Percentiles rank a stretch among this genome's conserved stretches.
Evolutionary conservation across 2,888 invertebrate species (phyloP).

Genomic region (Phymatocera aterrima): DNA sequence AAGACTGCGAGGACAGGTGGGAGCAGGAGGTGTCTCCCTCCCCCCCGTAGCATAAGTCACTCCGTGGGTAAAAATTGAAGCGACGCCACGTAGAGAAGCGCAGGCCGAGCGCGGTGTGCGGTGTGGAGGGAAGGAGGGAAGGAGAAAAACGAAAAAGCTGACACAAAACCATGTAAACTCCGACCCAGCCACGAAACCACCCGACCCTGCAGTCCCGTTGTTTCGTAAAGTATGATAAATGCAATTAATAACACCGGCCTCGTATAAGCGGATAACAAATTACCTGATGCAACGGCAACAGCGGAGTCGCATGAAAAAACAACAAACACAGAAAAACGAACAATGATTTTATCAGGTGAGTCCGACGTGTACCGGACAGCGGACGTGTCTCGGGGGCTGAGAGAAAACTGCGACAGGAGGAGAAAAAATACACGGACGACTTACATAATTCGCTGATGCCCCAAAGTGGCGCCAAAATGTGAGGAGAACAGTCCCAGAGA

Average conservation of each 20-base stretch:
- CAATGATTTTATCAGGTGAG: too few species aligned
- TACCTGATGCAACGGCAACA: neutral
- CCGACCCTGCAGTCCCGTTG: neutral
- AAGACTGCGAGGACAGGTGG: neutral
- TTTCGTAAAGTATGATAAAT: neutral
- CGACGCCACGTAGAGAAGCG: neutral
- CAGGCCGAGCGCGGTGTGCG: too few species aligned
- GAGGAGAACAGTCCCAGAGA: too few species aligned
- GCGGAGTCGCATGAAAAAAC: neutral
- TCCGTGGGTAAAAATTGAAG: neutral
- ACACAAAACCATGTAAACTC: too few species aligned
- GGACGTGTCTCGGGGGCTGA: too few species aligned
- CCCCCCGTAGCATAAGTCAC: too few species aligned
- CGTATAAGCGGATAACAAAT: constrained; percentile 9
- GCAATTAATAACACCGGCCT: neutral
- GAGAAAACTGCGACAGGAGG: too few species aligned
- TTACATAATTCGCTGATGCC: too few species aligned
- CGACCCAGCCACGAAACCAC: neutral
- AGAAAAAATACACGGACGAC: too few species aligned
- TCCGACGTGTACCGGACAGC: too few species aligned
- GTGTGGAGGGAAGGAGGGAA: too few species aligned
- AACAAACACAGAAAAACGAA: neutral
- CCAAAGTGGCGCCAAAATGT: too few species aligned
- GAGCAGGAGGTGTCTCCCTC: neutral
- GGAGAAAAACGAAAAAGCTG: neutral